phyloP scores from a whole-genome alignment of 2,797 vertebrate species.

The Simalia tracyae region DNA sequence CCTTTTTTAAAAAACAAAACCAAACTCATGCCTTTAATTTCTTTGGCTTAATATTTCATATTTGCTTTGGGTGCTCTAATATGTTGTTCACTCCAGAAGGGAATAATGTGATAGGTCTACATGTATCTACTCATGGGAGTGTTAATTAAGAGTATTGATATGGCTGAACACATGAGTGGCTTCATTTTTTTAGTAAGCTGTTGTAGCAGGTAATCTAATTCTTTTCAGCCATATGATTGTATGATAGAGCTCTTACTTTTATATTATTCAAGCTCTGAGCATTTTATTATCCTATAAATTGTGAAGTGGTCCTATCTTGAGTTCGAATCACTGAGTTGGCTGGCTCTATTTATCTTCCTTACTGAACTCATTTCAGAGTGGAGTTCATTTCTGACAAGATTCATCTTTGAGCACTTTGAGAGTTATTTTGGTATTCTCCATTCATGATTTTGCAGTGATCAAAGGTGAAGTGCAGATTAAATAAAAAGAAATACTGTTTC shows the following conservation, averaged over 20 bases:
- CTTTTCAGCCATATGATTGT: not conserved
- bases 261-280: constrained; percentile 22
- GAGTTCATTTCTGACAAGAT: constrained; percentile 26
- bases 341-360: constrained; percentile 43
- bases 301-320: constrained; percentile 37
- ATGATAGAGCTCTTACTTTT: not conserved
- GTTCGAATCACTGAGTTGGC: constrained; percentile 52
- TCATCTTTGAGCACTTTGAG: constrained; percentile 30
- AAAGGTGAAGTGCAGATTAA: constrained; percentile 59
- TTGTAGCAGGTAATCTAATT: not conserved
- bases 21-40: not conserved
- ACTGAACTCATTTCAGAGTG: constrained; percentile 17
- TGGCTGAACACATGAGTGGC: not conserved
- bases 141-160: constrained; percentile 4
- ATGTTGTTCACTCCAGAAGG: not conserved
- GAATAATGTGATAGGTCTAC: not conserved
- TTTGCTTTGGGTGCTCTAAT: not conserved
- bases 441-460: constrained; percentile 42
- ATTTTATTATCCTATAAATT: constrained; percentile 61
- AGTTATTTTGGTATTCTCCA: constrained; percentile 34
- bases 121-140: not conserved
- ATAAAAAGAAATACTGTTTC: constrained; percentile 65
- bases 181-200: not conserved
- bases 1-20: not conserved
- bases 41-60: not conserved